phyloP scores from a whole-genome alignment of 2,113 vertebrate species.

The Talpa occidentalis region DNA sequence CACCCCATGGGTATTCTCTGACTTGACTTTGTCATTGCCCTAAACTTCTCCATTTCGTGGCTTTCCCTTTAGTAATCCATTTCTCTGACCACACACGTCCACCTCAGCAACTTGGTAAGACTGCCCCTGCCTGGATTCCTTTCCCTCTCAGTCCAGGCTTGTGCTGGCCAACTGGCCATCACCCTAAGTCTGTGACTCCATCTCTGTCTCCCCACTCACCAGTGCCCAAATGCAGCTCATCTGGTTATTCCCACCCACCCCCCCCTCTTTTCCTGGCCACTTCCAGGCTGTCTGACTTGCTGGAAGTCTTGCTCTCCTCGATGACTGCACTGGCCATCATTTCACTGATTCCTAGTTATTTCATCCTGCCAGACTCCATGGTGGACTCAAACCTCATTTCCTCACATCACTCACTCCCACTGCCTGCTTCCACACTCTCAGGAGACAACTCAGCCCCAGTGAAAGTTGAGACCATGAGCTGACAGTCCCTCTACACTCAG shows the following conservation, averaged over 20 bases:
- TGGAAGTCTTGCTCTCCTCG: neutral
- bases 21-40: neutral
- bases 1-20: neutral
- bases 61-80: neutral
- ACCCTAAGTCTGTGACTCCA: too few relatives aligned
- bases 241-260: rapidly evolving
- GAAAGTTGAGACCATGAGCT: neutral
- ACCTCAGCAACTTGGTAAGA: neutral
- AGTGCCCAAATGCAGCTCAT: neutral
- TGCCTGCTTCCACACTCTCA: neutral
- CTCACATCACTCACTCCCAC: rapidly evolving
- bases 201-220: rapidly evolving
- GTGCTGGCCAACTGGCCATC: neutral
- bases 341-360: rapidly evolving
- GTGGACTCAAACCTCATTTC: too few relatives aligned
- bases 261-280: neutral
- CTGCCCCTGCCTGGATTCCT: neutral
- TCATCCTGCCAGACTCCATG: neutral
- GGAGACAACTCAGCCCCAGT: neutral
- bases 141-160: neutral
- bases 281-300: neutral
- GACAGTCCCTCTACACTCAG: neutral
- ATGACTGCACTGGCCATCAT: rapidly evolving
- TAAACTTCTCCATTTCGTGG: slow-evolving; percentile 35
- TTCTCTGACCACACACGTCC: neutral